Percentiles rank a stretch among this genome's conserved stretches.
Conservation (phyloP, 2,797 vertebrate genomes). For the Arctocebus calabarensis region DNA sequence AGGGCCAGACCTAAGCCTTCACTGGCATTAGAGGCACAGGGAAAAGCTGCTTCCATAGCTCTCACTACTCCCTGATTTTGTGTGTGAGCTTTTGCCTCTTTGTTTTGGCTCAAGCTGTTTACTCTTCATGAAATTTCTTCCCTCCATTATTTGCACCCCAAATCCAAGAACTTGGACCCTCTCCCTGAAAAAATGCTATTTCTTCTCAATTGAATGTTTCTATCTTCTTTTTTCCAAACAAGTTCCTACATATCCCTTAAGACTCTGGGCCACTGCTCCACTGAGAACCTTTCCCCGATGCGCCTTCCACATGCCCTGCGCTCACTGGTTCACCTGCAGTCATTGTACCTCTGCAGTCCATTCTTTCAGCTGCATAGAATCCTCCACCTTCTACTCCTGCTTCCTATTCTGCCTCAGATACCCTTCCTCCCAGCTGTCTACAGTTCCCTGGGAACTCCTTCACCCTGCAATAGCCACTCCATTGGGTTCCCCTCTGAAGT, state of each 20-base stretch:
- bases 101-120: background rate
- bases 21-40: background rate
- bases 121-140: conserved; percentile 43
- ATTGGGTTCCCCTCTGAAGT: background rate
- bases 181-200: background rate
- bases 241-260: background rate
- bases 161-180: background rate
- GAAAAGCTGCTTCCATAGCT: background rate
- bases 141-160: conserved; percentile 10
- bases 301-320: background rate
- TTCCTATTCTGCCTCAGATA: background rate
- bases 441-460: background rate
- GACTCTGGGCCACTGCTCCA: background rate
- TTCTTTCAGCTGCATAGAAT: background rate
- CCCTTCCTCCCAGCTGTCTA: background rate
- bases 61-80: background rate
- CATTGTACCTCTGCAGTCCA: background rate
- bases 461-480: background rate
- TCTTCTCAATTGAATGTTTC: conserved; percentile 24
- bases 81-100: background rate
- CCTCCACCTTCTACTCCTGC: too few species aligned
- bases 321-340: background rate
- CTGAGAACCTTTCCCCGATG: background rate
- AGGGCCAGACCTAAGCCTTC: background rate
- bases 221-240: background rate